phyloP scores from a whole-genome alignment of 2,888 invertebrate genomes.

The Papilio demoleus region DNA sequence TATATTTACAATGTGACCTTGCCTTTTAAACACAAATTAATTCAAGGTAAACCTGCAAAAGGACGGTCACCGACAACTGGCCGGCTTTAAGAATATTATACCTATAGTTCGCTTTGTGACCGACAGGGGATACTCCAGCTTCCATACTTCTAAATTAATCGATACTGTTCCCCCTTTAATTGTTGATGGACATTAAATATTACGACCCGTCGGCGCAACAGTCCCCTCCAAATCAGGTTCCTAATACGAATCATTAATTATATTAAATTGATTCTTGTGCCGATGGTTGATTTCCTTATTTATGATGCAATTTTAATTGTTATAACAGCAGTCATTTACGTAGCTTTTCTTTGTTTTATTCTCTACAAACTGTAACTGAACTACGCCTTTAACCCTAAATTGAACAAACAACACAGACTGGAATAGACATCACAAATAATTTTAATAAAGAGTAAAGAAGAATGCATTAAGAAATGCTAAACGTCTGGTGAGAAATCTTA shows the following conservation, averaged over 20 bases:
- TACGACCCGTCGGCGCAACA: neutral
- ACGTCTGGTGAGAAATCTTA: neutral
- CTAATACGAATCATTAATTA: neutral
- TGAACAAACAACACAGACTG: too few relatives aligned
- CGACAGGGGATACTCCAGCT: neutral
- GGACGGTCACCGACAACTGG: slow-evolving; percentile 20
- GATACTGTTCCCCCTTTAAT: slow-evolving; percentile 4
- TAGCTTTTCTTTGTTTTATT: neutral
- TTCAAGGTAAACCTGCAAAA: slow-evolving; percentile 30
- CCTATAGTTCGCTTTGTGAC: neutral
- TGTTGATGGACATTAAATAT: neutral
- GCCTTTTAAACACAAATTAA: slow-evolving; percentile 32
- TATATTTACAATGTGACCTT: slow-evolving; percentile 37
- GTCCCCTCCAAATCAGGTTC: neutral
- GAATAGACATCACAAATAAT: too few relatives aligned
- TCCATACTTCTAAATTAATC: neutral
- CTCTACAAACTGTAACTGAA: neutral
- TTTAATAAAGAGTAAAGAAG: too few relatives aligned
- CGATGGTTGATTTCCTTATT: neutral
- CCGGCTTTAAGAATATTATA: slow-evolving; percentile 4
- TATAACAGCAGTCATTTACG: neutral
- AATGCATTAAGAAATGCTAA: too few relatives aligned
- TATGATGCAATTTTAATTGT: neutral
- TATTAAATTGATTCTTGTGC: neutral
- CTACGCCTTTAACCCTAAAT: neutral